Percentiles rank a stretch among this genome's conserved stretches.
These are phyloP conservation scores for Litocranius walleri DNA, from an alignment of 2,113 vertebrate species.

Conservation along the genomic window DNA sequence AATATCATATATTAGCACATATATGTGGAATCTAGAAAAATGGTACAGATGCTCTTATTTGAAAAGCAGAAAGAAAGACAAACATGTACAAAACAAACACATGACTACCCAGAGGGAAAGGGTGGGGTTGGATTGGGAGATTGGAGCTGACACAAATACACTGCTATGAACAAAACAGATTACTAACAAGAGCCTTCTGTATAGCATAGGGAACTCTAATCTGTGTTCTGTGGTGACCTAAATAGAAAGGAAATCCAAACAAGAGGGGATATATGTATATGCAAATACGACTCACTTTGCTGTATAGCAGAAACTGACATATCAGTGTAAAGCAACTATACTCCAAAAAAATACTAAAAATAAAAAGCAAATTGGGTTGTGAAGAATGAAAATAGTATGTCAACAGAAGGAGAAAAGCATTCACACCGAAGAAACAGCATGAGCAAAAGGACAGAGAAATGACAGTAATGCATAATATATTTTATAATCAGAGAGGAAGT, in stretches of 20 bases:
- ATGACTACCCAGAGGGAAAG: not conserved
- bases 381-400: not conserved
- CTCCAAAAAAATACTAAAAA: not conserved
- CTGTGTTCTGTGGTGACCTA: not conserved
- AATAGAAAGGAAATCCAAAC: not conserved
- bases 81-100: not conserved
- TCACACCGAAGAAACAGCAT: not conserved
- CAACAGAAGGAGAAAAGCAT: not conserved
- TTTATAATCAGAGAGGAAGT: not conserved
- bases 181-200: not conserved
- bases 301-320: not conserved
- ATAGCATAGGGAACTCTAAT: not conserved
- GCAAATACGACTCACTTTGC: not conserved
- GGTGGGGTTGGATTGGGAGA: not conserved
- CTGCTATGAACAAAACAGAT: not conserved
- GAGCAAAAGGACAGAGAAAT: not conserved
- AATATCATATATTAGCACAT: not conserved
- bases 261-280: not conserved
- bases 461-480: accelerated
- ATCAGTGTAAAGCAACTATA: not conserved
- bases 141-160: not conserved
- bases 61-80: not conserved
- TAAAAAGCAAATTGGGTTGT: not conserved
- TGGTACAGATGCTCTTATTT: not conserved
- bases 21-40: not conserved